phyloP scores from a whole-genome alignment of 1,140 invertebrate species.

The Aplysia californica region DNA sequence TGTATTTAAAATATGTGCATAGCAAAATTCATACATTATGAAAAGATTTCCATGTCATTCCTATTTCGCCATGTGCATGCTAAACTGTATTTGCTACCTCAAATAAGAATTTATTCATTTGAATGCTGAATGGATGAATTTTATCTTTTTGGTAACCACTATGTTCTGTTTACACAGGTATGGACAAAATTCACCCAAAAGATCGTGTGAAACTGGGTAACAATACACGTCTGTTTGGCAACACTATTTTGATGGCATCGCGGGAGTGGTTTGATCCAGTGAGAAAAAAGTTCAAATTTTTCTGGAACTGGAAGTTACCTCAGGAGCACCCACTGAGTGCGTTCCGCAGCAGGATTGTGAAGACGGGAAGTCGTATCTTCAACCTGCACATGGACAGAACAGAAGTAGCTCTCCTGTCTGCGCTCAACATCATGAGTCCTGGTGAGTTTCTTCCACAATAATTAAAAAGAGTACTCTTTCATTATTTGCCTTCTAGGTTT shows the following conservation, averaged over 20 bases:
- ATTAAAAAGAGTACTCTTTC: too few relatives aligned
- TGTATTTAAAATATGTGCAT: too few relatives aligned
- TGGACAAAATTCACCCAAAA: neutral
- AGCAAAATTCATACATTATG: too few relatives aligned
- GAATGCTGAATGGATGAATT: too few relatives aligned
- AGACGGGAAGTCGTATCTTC: neutral
- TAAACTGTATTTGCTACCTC: too few relatives aligned
- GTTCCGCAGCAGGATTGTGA: neutral
- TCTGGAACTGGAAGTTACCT: constrained; percentile 5
- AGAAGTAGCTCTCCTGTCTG: constrained; percentile 3
- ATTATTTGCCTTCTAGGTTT: too few relatives aligned
- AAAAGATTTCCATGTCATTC: too few relatives aligned
- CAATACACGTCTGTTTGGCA: neutral
- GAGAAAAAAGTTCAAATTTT: neutral
- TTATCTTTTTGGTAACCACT: neutral
- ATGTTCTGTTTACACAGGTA: neutral
- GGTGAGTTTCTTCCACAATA: too few relatives aligned
- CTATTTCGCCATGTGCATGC: too few relatives aligned
- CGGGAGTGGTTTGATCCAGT: constrained; percentile 3
- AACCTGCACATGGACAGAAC: neutral
- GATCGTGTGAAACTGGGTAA: constrained; percentile 1
- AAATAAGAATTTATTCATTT: too few relatives aligned
- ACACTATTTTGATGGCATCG: constrained; percentile 1
- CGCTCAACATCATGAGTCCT: neutral
- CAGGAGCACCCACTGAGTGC: neutral